These are phyloP conservation scores for Menidia menidia DNA, from an alignment of 2,797 vertebrate species.

Conservation along the genomic window DNA sequence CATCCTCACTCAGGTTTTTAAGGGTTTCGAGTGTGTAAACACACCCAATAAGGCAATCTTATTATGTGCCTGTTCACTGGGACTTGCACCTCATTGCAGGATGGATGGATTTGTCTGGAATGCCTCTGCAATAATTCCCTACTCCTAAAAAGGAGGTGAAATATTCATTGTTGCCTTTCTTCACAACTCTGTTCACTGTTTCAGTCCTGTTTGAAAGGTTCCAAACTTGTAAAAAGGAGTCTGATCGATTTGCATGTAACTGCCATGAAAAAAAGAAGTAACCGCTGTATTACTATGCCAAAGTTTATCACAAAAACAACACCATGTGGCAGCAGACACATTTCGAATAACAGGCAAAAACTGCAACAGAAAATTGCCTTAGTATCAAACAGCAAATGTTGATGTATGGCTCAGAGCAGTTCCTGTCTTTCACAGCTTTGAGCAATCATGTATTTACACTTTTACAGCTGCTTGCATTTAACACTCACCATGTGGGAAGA, in stretches of 20 bases:
- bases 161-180: conserved; percentile 51
- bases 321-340: conserved; percentile 21
- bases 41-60: conserved; percentile 69
- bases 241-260: background rate
- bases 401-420: conserved; percentile 37
- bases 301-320: background rate
- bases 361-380: conserved; percentile 56
- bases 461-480: conserved; percentile 69
- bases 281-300: background rate
- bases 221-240: conserved; percentile 16
- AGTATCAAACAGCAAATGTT: conserved; percentile 37
- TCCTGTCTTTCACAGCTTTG: conserved; percentile 68
- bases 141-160: conserved; percentile 82
- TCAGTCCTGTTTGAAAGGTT: conserved; percentile 3
- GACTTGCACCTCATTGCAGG: conserved; percentile 53
- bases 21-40: conserved; percentile 44
- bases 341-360: conserved; percentile 54
- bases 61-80: conserved; percentile 40
- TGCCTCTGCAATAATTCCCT: conserved; percentile 40
- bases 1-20: conserved; percentile 32
- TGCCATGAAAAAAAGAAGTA: background rate
- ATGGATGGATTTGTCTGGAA: conserved; percentile 49
- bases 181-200: conserved; percentile 16
- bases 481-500: conserved; percentile 5
- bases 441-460: conserved; percentile 74